phyloP scores from a whole-genome alignment of 1,140 invertebrate genomes.

The Zaprionus capensis region DNA sequence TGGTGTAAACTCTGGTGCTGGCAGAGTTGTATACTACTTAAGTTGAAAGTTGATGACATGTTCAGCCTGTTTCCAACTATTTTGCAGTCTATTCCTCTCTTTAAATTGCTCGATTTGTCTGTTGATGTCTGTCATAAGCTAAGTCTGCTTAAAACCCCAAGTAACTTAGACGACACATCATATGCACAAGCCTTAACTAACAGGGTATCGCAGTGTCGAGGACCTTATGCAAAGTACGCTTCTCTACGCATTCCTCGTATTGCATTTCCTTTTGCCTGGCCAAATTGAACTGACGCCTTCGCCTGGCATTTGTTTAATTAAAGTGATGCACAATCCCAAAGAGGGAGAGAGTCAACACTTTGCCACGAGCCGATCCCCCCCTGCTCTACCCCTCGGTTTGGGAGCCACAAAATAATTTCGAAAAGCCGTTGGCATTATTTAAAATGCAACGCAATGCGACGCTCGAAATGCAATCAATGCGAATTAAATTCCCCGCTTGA shows the following conservation, averaged over 20 bases:
- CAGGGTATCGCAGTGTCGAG: background rate
- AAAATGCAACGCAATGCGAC: slow-evolving; percentile 81
- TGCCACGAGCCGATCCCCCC: too few species aligned
- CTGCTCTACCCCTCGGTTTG: background rate
- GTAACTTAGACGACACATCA: background rate
- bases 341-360: background rate
- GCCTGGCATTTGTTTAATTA: slow-evolving; percentile 79
- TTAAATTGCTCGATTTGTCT: background rate
- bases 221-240: background rate
- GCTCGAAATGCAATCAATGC: slow-evolving; percentile 80
- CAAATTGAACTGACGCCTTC: slow-evolving; percentile 62
- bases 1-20: too few species aligned
- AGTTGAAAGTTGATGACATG: too few species aligned
- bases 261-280: slow-evolving; percentile 33
- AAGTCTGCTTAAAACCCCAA: background rate
- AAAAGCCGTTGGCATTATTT: slow-evolving; percentile 80
- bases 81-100: background rate
- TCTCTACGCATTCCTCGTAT: slow-evolving; percentile 34
- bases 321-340: slow-evolving; percentile 61
- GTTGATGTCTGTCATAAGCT: background rate
- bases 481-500: slow-evolving; percentile 76
- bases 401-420: slow-evolving; percentile 52
- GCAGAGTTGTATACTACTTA: background rate
- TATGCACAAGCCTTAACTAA: background rate
- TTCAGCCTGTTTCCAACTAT: background rate